These are phyloP conservation scores for Peromyscus californicus DNA, from an alignment of 2,113 vertebrate genomes.

Conservation along the genomic window DNA sequence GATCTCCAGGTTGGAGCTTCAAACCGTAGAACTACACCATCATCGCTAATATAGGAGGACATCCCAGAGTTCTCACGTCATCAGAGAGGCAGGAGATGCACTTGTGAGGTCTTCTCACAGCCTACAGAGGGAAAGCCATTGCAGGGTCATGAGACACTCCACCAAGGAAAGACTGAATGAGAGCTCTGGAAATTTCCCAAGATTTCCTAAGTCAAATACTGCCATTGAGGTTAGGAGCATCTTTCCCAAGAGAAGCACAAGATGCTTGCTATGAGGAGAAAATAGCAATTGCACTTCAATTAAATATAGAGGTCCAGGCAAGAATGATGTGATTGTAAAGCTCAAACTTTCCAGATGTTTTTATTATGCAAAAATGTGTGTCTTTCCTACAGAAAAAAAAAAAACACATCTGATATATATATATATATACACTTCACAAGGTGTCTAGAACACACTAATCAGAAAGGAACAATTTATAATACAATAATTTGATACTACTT, in stretches of 20 bases:
- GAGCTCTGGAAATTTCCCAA: background rate
- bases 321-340: background rate
- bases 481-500: background rate
- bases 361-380: background rate
- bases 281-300: background rate
- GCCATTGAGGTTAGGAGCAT: background rate
- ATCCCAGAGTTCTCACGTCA: accelerated
- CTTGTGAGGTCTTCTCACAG: accelerated
- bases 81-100: accelerated
- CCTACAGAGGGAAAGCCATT: background rate
- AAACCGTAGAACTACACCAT: accelerated
- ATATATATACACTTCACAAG: background rate
- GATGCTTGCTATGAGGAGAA: background rate
- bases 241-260: background rate
- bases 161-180: background rate
- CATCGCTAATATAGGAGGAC: accelerated
- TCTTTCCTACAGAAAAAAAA: background rate
- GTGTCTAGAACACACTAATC: background rate
- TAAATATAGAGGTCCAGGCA: too few relatives aligned
- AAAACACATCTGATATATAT: background rate
- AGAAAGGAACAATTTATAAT: background rate
- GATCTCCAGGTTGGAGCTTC: background rate
- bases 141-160: accelerated
- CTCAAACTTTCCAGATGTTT: background rate
- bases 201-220: background rate